Evolutionary conservation across 2,888 invertebrate species (phyloP).

Genomic region (Phlogophora meticulosa): DNA sequence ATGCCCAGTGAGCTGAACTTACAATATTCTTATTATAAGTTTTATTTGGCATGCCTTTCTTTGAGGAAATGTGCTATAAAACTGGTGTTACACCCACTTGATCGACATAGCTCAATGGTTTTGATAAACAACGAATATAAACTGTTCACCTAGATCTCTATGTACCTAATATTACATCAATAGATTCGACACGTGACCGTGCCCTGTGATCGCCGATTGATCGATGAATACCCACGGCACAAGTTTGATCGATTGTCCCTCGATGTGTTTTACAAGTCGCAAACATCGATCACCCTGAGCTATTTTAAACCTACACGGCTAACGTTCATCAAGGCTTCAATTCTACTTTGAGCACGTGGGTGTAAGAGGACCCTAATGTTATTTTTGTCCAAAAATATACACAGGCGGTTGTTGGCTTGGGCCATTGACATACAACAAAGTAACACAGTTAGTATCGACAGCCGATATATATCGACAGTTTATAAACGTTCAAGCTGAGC

Average conservation of each 20-base stretch:
- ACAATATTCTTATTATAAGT: background rate
- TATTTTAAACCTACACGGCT: slow-evolving; percentile 25
- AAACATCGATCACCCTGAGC: slow-evolving; percentile 10
- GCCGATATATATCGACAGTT: too few relatives aligned
- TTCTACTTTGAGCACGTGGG: background rate
- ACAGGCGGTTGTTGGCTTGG: background rate
- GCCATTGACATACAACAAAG: background rate
- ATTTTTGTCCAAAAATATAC: slow-evolving; percentile 12
- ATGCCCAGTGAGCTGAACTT: background rate
- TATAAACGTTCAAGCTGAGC: slow-evolving; percentile 21
- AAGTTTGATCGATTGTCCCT: slow-evolving; percentile 16
- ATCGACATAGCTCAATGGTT: background rate
- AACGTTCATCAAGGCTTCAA: slow-evolving; percentile 12
- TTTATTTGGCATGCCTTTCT: background rate
- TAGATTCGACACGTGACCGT: too few relatives aligned
- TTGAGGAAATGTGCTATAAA: background rate
- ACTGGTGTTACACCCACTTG: too few relatives aligned
- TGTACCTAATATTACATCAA: background rate
- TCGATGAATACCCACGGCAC: slow-evolving; percentile 9
- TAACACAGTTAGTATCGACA: slow-evolving; percentile 29
- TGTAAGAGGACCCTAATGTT: background rate
- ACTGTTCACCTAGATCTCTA: background rate
- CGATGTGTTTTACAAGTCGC: background rate
- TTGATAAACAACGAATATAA: background rate
- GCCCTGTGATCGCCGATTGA: slow-evolving; percentile 3